Base-by-base conservation (phyloP, 2,888 invertebrate genomes). In the Pristionchus fissidentatus region DNA sequence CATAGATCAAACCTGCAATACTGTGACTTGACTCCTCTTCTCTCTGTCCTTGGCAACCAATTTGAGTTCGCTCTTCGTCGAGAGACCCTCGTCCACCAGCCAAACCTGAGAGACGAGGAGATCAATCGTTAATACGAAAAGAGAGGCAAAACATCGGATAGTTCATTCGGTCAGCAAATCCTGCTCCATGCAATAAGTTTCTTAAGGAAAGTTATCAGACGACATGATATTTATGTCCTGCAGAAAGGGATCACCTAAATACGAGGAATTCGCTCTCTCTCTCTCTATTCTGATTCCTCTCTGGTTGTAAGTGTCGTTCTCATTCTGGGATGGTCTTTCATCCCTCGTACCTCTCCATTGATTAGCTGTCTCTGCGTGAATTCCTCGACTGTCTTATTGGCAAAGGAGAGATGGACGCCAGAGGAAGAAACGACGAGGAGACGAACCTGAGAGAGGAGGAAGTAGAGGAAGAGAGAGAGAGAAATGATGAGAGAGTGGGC, bases 401-500 rank as follows among this genome's bases (percentile, higher is more conserved):
- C 66, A 84, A 87, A 70, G 26, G 84, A 80, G 3, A 91, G 88
- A 85, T 91, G 92, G 3, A 88, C 89, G 8, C 83, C 80, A 26
- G 80, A 29, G 15, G 62, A 60, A 8, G 93, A 92, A 22, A 91
- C 90, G 1, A 93, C 92, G 84, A 91, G 90, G 0, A 93, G 84
- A 29, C 83, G 85, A 19, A 92, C 89, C 55, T 87, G 66, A 66
- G 0, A n/a, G 8, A 19, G 41, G 52, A 35, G 19, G 57, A 46
- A 32, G 35, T 82, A 38, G 22, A 41, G 22, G 73, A 62, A 3
- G 35, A 73, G n/a, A 35, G n/a, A 29, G 19, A 4, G 10, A 62
- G 29, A 8, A 29, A 32, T 32, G 7, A 29, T 32, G 55, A 15
- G 4, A 55, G 22, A 60, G 7, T n/a, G n/a, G n/a, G n/a, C 19